phyloP scores from a whole-genome alignment of 2,113 vertebrate species.

The Salvelinus sp. region DNA sequence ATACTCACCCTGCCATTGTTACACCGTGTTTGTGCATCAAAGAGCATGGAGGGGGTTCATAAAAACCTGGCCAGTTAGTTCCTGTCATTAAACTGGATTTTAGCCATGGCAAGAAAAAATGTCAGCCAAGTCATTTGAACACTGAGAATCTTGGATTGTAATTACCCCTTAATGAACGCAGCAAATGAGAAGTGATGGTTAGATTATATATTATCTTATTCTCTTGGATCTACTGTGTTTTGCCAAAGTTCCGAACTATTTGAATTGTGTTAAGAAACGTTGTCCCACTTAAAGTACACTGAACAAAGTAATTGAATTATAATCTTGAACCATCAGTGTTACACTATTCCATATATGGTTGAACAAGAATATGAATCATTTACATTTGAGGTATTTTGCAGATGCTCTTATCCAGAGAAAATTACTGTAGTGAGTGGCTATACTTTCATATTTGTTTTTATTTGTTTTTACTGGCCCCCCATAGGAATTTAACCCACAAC shows the following conservation, averaged over 20 bases:
- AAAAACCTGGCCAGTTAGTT: constrained; percentile 39
- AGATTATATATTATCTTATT: neutral
- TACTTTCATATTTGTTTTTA: too few relatives aligned
- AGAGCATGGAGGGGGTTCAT: constrained; percentile 42
- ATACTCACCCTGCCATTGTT: constrained; percentile 40
- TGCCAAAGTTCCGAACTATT: neutral
- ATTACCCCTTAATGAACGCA: constrained; percentile 43
- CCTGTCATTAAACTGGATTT: constrained; percentile 50
- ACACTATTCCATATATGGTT: too few relatives aligned
- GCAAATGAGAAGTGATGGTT: neutral
- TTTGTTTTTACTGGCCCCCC: too few relatives aligned
- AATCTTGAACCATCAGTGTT: too few relatives aligned
- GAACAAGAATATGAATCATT: neutral
- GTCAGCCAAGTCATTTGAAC: constrained; percentile 40
- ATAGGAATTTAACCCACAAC: too few relatives aligned
- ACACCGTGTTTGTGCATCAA: constrained; percentile 48
- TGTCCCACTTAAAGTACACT: too few relatives aligned
- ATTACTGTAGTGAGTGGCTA: too few relatives aligned
- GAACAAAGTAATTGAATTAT: too few relatives aligned
- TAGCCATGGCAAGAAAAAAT: constrained; percentile 26
- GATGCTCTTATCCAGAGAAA: too few relatives aligned
- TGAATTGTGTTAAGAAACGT: too few relatives aligned
- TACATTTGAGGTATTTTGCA: neutral
- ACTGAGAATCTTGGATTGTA: constrained; percentile 34
- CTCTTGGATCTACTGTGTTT: constrained; percentile 9